These are phyloP conservation scores for Steatornis caripensis DNA, from an alignment of 2,113 vertebrate species.

Conservation along the genomic window DNA sequence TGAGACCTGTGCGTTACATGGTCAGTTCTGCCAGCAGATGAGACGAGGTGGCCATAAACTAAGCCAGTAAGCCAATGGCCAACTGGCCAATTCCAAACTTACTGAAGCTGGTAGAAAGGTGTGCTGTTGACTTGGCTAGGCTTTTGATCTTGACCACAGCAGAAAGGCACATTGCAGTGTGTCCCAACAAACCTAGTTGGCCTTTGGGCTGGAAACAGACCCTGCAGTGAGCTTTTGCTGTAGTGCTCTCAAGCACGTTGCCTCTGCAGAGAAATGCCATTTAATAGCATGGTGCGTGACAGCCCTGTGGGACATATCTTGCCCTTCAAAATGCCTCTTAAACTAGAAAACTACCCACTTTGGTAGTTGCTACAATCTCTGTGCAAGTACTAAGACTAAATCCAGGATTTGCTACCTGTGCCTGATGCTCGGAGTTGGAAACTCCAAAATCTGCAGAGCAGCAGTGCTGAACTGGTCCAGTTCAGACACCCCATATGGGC, in stretches of 20 bases:
- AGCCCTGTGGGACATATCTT: neutral
- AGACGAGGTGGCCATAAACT: neutral
- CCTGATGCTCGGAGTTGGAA: neutral
- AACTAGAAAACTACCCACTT: neutral
- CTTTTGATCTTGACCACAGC: neutral
- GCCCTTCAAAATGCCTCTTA: neutral
- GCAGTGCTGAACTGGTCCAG: neutral
- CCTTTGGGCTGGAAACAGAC: neutral
- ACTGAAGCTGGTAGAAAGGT: neutral
- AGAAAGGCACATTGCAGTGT: neutral
- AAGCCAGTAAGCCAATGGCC: neutral
- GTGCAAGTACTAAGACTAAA: neutral
- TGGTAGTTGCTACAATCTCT: neutral
- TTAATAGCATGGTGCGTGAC: neutral
- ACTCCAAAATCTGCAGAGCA: neutral
- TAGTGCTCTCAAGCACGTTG: neutral
- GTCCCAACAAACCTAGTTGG: neutral
- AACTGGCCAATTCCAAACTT: neutral
- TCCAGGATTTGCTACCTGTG: neutral
- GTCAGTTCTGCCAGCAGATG: neutral
- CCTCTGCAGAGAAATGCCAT: neutral
- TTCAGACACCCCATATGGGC: neutral
- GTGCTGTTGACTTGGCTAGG: neutral
- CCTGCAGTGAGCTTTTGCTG: neutral
- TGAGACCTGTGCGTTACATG: neutral